Percentiles rank a stretch among this genome's conserved stretches.
Evolutionary conservation across 2,888 invertebrate species (phyloP).

Genomic region (Trissolcus brochymenae): DNA sequence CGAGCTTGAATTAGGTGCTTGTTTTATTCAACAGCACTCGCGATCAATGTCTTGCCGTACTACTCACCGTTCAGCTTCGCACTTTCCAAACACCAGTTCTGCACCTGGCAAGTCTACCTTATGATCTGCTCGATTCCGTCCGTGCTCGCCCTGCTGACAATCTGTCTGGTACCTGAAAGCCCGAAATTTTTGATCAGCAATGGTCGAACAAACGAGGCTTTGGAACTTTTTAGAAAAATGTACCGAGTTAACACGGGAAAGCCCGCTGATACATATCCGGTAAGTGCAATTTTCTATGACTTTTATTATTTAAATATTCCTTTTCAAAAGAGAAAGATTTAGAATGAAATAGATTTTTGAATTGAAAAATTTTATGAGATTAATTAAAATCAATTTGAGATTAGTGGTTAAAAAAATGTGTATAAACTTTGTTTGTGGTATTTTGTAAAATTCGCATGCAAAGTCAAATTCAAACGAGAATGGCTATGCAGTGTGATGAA

Average conservation of each 20-base stretch:
- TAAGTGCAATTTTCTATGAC: conserved; percentile 68
- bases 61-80: conserved; percentile 64
- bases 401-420: too few species aligned
- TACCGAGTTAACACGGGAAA: conserved; percentile 83
- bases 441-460: too few species aligned
- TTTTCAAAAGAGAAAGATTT: too few species aligned
- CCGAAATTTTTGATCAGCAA: conserved; percentile 86
- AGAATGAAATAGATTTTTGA: too few species aligned
- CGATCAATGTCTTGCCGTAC: conserved; percentile 75
- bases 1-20: conserved; percentile 1
- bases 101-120: conserved; percentile 78
- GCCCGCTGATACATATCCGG: conserved; percentile 82
- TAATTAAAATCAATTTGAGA: too few species aligned
- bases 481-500: conserved; percentile 3
- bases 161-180: conserved; percentile 84
- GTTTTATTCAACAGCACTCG: conserved; percentile 70
- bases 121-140: conserved; percentile 80
- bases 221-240: conserved; percentile 81
- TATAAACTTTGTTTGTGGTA: too few species aligned
- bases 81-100: conserved; percentile 66
- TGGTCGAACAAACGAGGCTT: conserved; percentile 82
- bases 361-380: too few species aligned
- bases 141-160: conserved; percentile 81
- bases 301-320: too few species aligned
- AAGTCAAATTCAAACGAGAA: too few species aligned